Base-by-base conservation (phyloP, 1,140 invertebrate species). In the Megalopta genalis region DNA sequence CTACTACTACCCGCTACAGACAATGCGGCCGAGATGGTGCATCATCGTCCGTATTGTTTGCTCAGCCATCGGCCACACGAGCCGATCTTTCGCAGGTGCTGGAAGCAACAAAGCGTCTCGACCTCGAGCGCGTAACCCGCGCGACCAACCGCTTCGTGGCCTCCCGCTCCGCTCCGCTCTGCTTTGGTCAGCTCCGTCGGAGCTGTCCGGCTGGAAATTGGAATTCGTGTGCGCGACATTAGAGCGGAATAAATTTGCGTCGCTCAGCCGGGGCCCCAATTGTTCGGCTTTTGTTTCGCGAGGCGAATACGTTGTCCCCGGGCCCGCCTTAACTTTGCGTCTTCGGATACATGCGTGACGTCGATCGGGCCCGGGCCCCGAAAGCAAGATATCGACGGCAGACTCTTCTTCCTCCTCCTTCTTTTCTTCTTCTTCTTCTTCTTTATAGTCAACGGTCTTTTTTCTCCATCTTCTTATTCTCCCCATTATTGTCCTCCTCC, bases 31-130 rank as follows among this genome's bases (percentile, higher is more conserved):
- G 57, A 72, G 81, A 86, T 79, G 84, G 87, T 87, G 87, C 87
- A 88, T 89, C 88, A 89, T 87, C 87, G 87, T 82, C 66, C 79
- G 87, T 88, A 89, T 88, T 89, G 88, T 89, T 89, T 88, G 87
- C 86, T 77, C 75, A 87, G 77, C 66, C 86, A 81, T 85, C 82
- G 78, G 76, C 65, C 73, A 69, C 63, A 59, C 85, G 60, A 74
- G 69, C 80, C 71, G 83, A 86, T 86, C 86, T 87, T 80, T 77
- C 69, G 77, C 86, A 87, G 86, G 83, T 87, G 86, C 85, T 77
- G 81, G 54, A 82, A 81, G 77, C 77, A 74, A 64, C 59, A 76
- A 80, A 59, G 70, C 66, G 70, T 27, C 37, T 52, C 67, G 49
- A 54, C 27, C 42, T 59, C 71, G 60, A 37, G 39, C 49, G 69